Base-by-base conservation (phyloP, 1,140 invertebrate genomes). In the Tetramorium alpestre region DNA sequence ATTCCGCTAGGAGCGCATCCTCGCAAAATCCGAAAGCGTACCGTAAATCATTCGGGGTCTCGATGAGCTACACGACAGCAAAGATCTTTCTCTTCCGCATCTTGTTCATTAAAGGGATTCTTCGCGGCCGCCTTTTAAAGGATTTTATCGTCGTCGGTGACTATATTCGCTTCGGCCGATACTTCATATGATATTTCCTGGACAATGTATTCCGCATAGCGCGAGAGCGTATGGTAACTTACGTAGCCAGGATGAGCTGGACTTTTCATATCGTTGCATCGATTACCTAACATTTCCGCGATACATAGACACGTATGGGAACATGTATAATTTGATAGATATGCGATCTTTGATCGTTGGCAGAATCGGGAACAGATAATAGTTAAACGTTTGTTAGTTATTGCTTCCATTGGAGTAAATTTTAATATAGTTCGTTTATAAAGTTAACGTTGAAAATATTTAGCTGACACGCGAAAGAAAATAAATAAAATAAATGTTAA, bases 11-110 rank as follows among this genome's bases (percentile, higher is more conserved):
- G 28, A 56, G 76, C 64, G 75, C 75, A 85, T 84, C 65, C 49
- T 73, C 51, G 18, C 38, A 67, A 64, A 47, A 87, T 81, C 64
- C 69, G 76, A 87, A 88, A 88, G 80, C 81, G 64, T 28, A 44
- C 25, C 47, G 77, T 87, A 87, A 90, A 86, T 90, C 81, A 82
- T 51, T 72, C 13, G 49, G 8, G 47, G 62, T 47, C 60, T 85
- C 86, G 56, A 64, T 47, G 38, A 58, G 7, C 56, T 2, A 25
- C 41, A 18, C 86, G 65, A 54, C 64, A 41, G 33, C 60, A 13
- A 49, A 44, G 28, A 82, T 77, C 80, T 80, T 85, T 85, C 78
- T 62, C 67, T 73, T 58, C 6, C 38, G 47, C 49, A 56, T 49
- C 44, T 6, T 69, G 44, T 87, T 90, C 85, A 65, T 84, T 89